A percentile compares a stretch with the other conserved stretches of the same genome.
phyloP scores from a whole-genome alignment of 2,113 vertebrate genomes.

The Ameiurus melas region DNA sequence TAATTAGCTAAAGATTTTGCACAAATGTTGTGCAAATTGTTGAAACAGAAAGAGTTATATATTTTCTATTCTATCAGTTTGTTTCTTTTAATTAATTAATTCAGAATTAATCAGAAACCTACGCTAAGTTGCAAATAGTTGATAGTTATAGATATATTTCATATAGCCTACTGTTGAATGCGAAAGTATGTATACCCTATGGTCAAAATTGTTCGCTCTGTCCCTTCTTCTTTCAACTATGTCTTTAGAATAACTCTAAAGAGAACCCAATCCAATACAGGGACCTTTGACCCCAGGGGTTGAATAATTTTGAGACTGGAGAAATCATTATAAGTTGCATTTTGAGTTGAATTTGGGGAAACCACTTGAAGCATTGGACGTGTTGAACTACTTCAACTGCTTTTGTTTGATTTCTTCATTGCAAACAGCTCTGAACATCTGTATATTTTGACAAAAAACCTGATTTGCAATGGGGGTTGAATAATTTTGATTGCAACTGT shows the following conservation, averaged over 20 bases:
- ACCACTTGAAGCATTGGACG: too few relatives aligned
- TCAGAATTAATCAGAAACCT: not conserved
- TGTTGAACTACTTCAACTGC: too few relatives aligned
- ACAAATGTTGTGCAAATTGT: not conserved
- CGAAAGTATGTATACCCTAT: not conserved
- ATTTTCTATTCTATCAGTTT: not conserved
- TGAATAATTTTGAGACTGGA: too few relatives aligned
- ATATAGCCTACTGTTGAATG: not conserved
- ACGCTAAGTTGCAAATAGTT: not conserved
- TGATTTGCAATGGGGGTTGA: too few relatives aligned
- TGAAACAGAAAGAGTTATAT: not conserved
- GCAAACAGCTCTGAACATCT: too few relatives aligned
- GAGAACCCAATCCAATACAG: not conserved
- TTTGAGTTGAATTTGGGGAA: too few relatives aligned
- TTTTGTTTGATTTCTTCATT: too few relatives aligned
- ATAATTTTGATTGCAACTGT: too few relatives aligned
- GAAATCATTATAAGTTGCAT: too few relatives aligned
- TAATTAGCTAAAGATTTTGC: slow-evolving; percentile 36
- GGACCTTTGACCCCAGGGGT: not conserved
- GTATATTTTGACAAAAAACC: too few relatives aligned
- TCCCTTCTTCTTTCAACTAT: not conserved
- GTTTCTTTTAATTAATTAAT: not conserved
- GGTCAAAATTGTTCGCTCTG: not conserved
- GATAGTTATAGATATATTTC: not conserved
- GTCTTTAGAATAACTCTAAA: not conserved